Conservation (phyloP, 2,888 invertebrate genomes). For the Euzetes globulus region DNA sequence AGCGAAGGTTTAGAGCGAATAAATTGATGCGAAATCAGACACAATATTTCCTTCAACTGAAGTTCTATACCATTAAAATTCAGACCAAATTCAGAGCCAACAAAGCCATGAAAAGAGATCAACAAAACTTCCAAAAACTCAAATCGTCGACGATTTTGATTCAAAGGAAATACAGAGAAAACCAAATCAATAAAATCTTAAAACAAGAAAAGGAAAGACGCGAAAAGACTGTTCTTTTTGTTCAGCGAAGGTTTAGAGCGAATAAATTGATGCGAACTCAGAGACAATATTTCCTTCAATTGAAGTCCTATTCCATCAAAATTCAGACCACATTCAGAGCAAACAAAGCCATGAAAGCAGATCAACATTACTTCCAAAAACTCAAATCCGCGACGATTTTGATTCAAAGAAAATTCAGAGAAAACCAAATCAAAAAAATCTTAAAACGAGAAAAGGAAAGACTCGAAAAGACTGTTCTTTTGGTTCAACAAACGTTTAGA, state of each 20-base stretch:
- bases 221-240: too few relatives aligned
- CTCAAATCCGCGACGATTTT: neutral
- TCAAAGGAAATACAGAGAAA: too few relatives aligned
- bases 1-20: neutral
- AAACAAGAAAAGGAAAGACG: too few relatives aligned
- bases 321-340: conserved; percentile 10
- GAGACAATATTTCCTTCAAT: neutral
- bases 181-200: too few relatives aligned
- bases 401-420: conserved; percentile 3
- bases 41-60: neutral
- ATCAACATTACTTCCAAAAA: neutral
- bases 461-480: neutral
- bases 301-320: neutral
- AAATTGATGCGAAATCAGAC: neutral
- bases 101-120: neutral
- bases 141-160: neutral
- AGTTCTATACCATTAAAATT: conserved; percentile 44
- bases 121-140: neutral
- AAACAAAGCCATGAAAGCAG: neutral
- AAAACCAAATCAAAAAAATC: conserved; percentile 3
- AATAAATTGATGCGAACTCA: conserved; percentile 38
- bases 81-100: conserved; percentile 30
- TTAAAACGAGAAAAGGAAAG: neutral
- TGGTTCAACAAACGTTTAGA: neutral
- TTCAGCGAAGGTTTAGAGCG: conserved; percentile 9